phyloP scores from a whole-genome alignment of 1,140 invertebrate genomes.

The Panonychus citri region DNA sequence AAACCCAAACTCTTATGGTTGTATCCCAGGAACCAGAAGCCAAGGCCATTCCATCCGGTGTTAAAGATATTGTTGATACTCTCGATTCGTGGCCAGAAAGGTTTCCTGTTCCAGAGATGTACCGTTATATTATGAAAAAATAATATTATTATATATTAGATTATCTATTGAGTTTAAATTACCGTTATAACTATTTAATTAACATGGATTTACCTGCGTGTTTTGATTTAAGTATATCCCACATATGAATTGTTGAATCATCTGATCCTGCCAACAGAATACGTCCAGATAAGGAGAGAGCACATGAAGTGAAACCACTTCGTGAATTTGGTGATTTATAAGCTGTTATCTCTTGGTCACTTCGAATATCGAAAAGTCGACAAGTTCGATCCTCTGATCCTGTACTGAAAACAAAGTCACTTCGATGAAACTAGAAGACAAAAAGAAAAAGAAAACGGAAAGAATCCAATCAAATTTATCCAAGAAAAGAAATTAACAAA shows the following conservation, averaged over 20 bases:
- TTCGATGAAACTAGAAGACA: slow-evolving; percentile 94
- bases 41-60: slow-evolving; percentile 90
- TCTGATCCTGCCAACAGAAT: slow-evolving; percentile 87
- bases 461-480: too few relatives aligned
- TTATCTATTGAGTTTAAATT: too few relatives aligned
- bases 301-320: slow-evolving; percentile 90
- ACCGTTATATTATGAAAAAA: too few relatives aligned
- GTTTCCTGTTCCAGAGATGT: neutral
- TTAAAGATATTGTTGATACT: slow-evolving; percentile 85
- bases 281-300: slow-evolving; percentile 85
- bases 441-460: too few relatives aligned
- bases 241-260: slow-evolving; percentile 96
- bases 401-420: slow-evolving; percentile 83
- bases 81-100: slow-evolving; percentile 71
- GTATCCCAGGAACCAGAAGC: slow-evolving; percentile 90
- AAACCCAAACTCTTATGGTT: neutral
- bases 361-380: slow-evolving; percentile 81
- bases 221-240: slow-evolving; percentile 96
- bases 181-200: too few relatives aligned
- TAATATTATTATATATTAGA: too few relatives aligned
- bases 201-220: slow-evolving; percentile 51
- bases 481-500: too few relatives aligned
- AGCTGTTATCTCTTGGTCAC: slow-evolving; percentile 83
- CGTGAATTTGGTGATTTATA: slow-evolving; percentile 94
- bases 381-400: slow-evolving; percentile 94